Percentiles rank a stretch among this genome's conserved stretches.
Evolutionary conservation across 2,797 vertebrate genomes (phyloP).

Genomic region (Ptychobarbus kaznakovi): DNA sequence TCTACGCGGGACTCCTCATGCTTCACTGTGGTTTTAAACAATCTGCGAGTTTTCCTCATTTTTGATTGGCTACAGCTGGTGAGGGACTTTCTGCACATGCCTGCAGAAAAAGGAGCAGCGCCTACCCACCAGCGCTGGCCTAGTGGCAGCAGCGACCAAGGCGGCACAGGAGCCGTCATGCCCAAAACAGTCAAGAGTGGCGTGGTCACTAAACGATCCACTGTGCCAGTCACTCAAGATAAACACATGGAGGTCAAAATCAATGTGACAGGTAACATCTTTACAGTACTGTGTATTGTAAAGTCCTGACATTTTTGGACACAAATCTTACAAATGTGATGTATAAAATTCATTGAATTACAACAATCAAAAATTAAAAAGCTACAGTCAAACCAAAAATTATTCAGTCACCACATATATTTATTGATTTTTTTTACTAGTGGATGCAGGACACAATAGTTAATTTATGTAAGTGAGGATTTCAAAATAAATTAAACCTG

Average conservation of each 20-base stretch:
- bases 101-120: constrained; percentile 74
- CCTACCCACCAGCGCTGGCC: constrained; percentile 68
- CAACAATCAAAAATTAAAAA: not conserved
- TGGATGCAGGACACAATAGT: too few species aligned
- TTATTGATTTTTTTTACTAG: not conserved
- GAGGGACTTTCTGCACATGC: constrained; percentile 85
- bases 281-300: constrained; percentile 7
- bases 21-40: constrained; percentile 97
- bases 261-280: constrained; percentile 89
- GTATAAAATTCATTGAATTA: not conserved
- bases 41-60: constrained; percentile 93
- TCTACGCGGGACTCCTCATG: constrained; percentile 92
- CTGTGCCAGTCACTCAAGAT: constrained; percentile 84
- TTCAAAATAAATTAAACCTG: too few species aligned
- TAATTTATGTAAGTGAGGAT: too few species aligned
- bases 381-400: not conserved
- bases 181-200: constrained; percentile 94
- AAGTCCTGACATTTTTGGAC: not conserved
- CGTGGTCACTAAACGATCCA: constrained; percentile 94
- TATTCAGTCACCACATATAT: not conserved
- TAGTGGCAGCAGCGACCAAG: constrained; percentile 67
- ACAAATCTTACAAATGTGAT: not conserved
- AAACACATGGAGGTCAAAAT: constrained; percentile 91
- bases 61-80: constrained; percentile 95
- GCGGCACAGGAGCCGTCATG: constrained; percentile 68